Base-by-base conservation (phyloP, 2,113 vertebrate species). In the Phalacrocorax pelagicus region DNA sequence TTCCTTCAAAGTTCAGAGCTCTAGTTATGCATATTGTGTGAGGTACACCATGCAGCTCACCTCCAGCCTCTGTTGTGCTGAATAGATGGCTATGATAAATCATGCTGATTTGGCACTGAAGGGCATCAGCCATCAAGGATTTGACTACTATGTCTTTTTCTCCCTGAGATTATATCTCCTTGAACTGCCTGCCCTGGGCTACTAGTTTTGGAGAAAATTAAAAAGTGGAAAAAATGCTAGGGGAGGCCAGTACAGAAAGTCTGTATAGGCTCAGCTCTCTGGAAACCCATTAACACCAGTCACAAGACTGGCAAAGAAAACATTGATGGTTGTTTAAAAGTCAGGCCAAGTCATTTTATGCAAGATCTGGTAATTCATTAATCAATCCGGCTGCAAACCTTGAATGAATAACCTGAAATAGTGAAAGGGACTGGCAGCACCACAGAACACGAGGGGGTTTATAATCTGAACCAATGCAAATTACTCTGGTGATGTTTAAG, bases 321-420 rank as follows among this genome's bases (percentile, higher is more conserved):
- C 97, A 97, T 26, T 88, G 91, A 86, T 94, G 96, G 94, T 90
- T 97, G 95, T 98, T 98, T 97, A 98, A 98, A 98, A 98, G 96
- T 97, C 97, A 98, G 96, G 97, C 97, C 97, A 98, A 98, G 95
- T 98, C 91, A 96, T 98, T 99, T 98, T 98, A 98, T 92, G 93
- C 97, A 98, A 98, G 98, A 98, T 97, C 98, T 98, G 97, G 97
- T 97, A 94, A 98, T 98, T 99, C 98, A 99, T 99, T 99, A 99
- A 98, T 98, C 98, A 96, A 92, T 92, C 93, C 79, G 91, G 93
- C 96, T 98, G 96, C 92, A 97, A 96, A 97, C 91, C 92, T 96
- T 97, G 98, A 99, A 98, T 98, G 98, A 98, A 96, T 98, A 98
- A 98, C 97, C 96, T 95, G 96, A 95, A 96, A 87, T 97, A 97